These are phyloP conservation scores for Microcebus murinus DNA, from an alignment of 2,113 vertebrate genomes.

Conservation along the genomic window DNA sequence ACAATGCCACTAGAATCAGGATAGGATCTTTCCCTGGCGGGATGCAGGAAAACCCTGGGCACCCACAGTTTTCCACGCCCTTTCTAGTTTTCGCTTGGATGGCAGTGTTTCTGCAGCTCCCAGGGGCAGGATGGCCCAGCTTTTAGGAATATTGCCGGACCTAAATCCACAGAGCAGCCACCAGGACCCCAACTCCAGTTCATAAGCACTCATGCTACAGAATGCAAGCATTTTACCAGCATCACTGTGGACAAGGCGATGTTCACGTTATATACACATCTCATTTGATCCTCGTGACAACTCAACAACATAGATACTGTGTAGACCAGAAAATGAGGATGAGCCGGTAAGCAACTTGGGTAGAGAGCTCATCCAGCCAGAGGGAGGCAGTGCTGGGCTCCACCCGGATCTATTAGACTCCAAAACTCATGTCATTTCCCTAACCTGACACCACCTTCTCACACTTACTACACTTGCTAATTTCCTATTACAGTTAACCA, in stretches of 20 bases:
- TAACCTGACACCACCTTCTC: neutral
- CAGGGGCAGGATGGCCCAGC: neutral
- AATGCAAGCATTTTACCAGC: neutral
- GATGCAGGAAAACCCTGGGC: neutral
- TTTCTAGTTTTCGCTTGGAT: neutral
- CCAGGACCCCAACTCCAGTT: neutral
- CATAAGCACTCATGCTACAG: neutral
- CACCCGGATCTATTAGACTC: neutral
- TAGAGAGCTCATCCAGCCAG: neutral
- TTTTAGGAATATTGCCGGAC: neutral
- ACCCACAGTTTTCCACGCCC: neutral
- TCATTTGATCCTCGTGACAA: neutral
- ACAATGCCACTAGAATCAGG: neutral
- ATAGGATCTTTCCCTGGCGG: neutral
- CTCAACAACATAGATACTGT: neutral
- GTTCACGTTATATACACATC: neutral
- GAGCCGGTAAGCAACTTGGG: neutral
- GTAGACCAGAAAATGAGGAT: neutral
- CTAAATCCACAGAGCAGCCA: neutral
- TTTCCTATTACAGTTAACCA: neutral
- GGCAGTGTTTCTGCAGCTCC: neutral
- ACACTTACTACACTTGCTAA: neutral
- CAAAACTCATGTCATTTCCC: neutral
- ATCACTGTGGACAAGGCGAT: neutral
- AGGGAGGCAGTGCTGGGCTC: neutral